Percentiles rank a stretch among this genome's conserved stretches.
phyloP scores from a whole-genome alignment of 1,140 invertebrate genomes.

The Drosophila nigrodunni region DNA sequence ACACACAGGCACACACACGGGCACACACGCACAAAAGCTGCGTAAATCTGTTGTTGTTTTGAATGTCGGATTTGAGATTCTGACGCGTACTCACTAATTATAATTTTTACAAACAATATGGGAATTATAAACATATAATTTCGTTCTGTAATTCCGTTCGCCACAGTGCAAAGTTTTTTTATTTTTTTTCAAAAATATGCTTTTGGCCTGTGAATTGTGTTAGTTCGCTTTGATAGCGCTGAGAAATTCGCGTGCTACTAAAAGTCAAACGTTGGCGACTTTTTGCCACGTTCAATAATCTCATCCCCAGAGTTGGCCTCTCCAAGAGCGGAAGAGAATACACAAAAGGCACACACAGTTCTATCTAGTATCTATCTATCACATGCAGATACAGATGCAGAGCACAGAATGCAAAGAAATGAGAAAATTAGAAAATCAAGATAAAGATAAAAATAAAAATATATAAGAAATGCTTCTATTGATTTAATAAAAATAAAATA shows the following conservation, averaged over 20 bases:
- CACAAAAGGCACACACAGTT: slow-evolving; percentile 45
- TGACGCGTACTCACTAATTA: slow-evolving; percentile 78
- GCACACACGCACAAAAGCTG: slow-evolving; percentile 33
- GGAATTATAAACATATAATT: slow-evolving; percentile 82
- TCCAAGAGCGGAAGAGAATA: slow-evolving; percentile 49
- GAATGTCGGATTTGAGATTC: slow-evolving; percentile 14
- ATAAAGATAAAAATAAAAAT: slow-evolving; percentile 79
- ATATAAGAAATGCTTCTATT: slow-evolving; percentile 78
- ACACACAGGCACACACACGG: not conserved
- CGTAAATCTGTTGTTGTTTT: slow-evolving; percentile 41
- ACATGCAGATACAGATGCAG: slow-evolving; percentile 41
- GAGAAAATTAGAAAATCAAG: slow-evolving; percentile 69
- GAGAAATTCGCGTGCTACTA: slow-evolving; percentile 81
- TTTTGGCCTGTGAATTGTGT: slow-evolving; percentile 60
- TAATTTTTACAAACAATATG: slow-evolving; percentile 77
- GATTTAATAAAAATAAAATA: slow-evolving; percentile 79
- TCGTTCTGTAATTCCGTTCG: slow-evolving; percentile 55
- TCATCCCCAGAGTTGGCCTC: slow-evolving; percentile 32
- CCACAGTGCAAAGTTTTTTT: slow-evolving; percentile 1
- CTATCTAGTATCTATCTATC: slow-evolving; percentile 33
- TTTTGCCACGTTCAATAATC: slow-evolving; percentile 68
- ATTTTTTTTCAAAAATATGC: not conserved
- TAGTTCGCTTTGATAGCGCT: slow-evolving; percentile 58
- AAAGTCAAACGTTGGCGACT: slow-evolving; percentile 79
- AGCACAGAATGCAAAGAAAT: slow-evolving; percentile 29